Conservation (phyloP, 2,113 vertebrate species). For the Oenanthe melanoleuca region DNA sequence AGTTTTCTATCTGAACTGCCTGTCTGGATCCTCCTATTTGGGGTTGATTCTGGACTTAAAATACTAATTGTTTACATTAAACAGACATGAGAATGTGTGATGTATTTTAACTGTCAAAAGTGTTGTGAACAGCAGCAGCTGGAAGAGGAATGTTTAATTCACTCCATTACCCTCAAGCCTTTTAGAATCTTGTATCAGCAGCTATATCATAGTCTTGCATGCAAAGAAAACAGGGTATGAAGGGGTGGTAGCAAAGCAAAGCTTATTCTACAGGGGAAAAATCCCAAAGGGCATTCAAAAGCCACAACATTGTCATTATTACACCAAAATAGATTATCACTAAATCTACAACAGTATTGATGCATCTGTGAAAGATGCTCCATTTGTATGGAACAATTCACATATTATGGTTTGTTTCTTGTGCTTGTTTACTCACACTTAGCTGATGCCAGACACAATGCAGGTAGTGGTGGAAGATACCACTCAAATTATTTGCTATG, state of each 20-base stretch:
- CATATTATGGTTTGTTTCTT: not conserved
- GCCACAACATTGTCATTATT: not conserved
- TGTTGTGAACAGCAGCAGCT: constrained; percentile 81
- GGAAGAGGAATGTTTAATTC: constrained; percentile 68
- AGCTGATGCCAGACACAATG: not conserved
- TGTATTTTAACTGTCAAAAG: constrained; percentile 80
- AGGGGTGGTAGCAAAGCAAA: not conserved
- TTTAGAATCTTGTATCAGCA: constrained; percentile 55
- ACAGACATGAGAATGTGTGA: constrained; percentile 80
- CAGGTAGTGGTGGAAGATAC: not conserved
- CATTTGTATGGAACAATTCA: not conserved
- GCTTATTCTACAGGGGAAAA: not conserved
- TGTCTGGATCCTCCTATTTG: constrained; percentile 73
- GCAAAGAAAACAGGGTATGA: not conserved
- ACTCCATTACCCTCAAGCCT: constrained; percentile 14
- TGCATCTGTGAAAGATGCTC: not conserved
- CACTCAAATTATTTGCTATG: not conserved
- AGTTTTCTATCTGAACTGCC: constrained; percentile 71
- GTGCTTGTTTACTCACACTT: not conserved
- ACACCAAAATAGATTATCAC: not conserved
- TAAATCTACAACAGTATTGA: not conserved
- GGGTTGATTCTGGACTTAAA: constrained; percentile 77
- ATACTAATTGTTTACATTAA: constrained; percentile 80
- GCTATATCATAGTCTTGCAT: constrained; percentile 29
- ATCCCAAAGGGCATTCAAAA: not conserved